Evolutionary conservation across 2,797 vertebrate species (phyloP).

Genomic region (Etheostoma perlongum): DNA sequence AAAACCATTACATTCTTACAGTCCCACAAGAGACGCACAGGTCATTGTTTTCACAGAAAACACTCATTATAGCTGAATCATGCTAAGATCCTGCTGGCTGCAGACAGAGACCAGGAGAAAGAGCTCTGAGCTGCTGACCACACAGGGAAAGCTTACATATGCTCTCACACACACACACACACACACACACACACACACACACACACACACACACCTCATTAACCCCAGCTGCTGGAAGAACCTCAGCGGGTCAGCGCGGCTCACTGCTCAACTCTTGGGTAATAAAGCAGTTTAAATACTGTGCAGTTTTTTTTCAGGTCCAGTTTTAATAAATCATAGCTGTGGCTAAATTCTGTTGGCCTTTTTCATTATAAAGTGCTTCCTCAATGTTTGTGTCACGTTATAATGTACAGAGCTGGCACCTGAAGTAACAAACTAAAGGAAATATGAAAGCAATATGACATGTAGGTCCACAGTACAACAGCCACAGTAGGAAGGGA

Average conservation of each 20-base stretch:
- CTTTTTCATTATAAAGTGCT: conserved; percentile 61
- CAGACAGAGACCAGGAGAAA: neutral
- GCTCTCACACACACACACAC: too few species aligned
- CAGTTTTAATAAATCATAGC: conserved; percentile 12
- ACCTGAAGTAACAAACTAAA: conserved; percentile 10
- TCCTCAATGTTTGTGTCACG: conserved; percentile 11
- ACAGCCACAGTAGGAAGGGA: conserved; percentile 12
- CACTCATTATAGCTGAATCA: conserved; percentile 76
- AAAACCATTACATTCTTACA: conserved; percentile 63
- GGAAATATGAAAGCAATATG: conserved; percentile 19
- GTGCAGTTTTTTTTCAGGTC: conserved; percentile 12
- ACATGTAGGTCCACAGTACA: conserved; percentile 27
- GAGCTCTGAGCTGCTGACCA: too few species aligned
- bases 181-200: too few species aligned
- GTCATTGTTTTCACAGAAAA: conserved; percentile 96
- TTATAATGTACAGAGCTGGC: conserved; percentile 23
- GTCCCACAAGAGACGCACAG: conserved; percentile 87
- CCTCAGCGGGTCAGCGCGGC: conserved; percentile 11
- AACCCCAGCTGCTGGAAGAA: conserved; percentile 23
- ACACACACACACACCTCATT: conserved; percentile 13
- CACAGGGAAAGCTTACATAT: too few species aligned
- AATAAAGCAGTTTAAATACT: conserved; percentile 28
- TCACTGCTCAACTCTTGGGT: neutral
- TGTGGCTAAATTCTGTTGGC: conserved; percentile 16
- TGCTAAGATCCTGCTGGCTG: too few species aligned